Percentiles rank a stretch among this genome's conserved stretches.
Conservation (phyloP, 2,113 vertebrate species). For the Rallus limicola region DNA sequence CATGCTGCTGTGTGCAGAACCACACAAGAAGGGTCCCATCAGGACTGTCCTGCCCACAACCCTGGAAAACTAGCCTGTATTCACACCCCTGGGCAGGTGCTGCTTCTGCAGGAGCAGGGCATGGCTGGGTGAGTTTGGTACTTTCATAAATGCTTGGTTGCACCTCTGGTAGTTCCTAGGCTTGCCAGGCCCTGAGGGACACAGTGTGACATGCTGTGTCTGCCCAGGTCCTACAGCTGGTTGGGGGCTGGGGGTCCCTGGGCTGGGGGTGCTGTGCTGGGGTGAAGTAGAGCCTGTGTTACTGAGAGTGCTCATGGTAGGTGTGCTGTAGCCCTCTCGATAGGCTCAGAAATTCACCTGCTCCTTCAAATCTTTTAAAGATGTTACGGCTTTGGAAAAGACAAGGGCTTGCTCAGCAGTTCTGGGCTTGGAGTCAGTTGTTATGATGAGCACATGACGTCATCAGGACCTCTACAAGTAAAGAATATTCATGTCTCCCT, state of each 20-base stretch:
- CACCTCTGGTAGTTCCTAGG: not conserved
- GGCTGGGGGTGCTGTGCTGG: no score
- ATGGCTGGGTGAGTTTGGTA: not conserved
- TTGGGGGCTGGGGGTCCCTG: no score
- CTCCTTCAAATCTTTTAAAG: not conserved
- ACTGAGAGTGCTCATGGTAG: no score
- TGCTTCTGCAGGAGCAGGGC: not conserved
- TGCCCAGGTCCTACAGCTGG: no score
- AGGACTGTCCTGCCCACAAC: not conserved
- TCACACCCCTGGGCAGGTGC: not conserved
- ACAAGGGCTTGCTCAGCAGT: not conserved
- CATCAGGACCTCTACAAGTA: not conserved
- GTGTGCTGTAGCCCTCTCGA: not conserved
- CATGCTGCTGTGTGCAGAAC: not conserved
- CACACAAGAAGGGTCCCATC: accelerated
- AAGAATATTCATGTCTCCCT: not conserved
- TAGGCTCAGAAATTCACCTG: not conserved
- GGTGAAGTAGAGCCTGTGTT: no score
- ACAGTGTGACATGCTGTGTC: not conserved
- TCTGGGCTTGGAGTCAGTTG: not conserved
- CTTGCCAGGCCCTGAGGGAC: not conserved
- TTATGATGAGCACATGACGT: accelerated
- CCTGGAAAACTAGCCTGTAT: not conserved
- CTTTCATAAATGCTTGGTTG: accelerated
- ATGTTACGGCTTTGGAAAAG: not conserved